These are phyloP conservation scores for Sylvia borin DNA, from an alignment of 2,797 vertebrate genomes.

Conservation along the genomic window DNA sequence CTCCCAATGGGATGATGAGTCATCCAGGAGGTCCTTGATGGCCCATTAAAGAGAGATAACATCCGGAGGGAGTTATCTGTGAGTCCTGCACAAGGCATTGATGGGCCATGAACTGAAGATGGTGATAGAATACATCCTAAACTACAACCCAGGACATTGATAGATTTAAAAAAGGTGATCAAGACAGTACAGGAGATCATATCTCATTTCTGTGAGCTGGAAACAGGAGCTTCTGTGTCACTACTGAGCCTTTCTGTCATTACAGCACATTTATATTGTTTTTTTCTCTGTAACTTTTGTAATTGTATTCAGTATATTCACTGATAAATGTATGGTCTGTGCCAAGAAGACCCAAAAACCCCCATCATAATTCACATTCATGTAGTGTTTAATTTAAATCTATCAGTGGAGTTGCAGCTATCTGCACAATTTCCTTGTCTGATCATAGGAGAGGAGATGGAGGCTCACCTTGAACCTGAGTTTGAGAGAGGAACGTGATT, in stretches of 20 bases:
- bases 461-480: not conserved
- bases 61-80: too few relatives aligned
- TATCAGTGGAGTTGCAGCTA: not conserved
- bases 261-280: not conserved
- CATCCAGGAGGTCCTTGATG: too few relatives aligned
- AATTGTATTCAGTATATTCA: not conserved
- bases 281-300: not conserved
- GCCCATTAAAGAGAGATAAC: too few relatives aligned
- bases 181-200: not conserved
- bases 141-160: too few relatives aligned
- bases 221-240: not conserved
- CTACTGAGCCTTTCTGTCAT: not conserved
- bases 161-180: not conserved
- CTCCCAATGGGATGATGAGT: too few relatives aligned
- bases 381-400: not conserved
- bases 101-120: too few relatives aligned
- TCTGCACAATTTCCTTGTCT: not conserved
- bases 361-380: not conserved
- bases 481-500: not conserved
- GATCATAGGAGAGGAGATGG: not conserved
- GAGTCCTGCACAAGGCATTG: too few relatives aligned
- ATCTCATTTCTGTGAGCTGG: not conserved
- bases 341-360: not conserved
- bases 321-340: not conserved
- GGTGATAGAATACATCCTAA: too few relatives aligned